phyloP scores from a whole-genome alignment of 2,797 vertebrate species.

The Mastacembelus armatus region DNA sequence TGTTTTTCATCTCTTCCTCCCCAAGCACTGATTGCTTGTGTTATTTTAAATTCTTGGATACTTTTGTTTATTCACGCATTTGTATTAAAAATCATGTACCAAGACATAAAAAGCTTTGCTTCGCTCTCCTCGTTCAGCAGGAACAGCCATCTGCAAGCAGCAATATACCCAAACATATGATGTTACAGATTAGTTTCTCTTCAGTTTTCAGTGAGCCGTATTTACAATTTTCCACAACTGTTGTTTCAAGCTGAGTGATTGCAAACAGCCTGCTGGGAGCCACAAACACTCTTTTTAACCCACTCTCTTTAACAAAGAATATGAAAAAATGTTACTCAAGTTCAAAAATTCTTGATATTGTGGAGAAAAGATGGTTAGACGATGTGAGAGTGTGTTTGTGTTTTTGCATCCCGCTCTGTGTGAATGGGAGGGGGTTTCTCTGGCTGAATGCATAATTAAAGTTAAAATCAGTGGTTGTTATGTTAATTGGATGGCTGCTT shows the following conservation, averaged over 20 bases:
- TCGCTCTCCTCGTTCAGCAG: conserved; percentile 29
- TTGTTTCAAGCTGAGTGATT: conserved; percentile 22
- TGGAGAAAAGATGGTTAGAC: not conserved
- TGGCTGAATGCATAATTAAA: conserved; percentile 36
- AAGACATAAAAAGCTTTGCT: conserved; percentile 39
- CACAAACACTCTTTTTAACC: conserved; percentile 25
- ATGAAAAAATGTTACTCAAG: conserved; percentile 9
- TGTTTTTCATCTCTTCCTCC: conserved; percentile 45
- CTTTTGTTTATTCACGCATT: conserved; percentile 38
- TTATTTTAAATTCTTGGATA: conserved; percentile 19
- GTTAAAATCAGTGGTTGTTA: conserved; percentile 16
- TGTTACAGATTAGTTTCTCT: conserved; percentile 37
- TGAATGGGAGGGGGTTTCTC: not conserved
- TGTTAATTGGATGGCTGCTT: conserved; percentile 36
- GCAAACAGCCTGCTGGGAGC: conserved; percentile 31
- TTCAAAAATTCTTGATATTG: conserved; percentile 26
- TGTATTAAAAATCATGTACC: conserved; percentile 31
- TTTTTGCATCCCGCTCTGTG: conserved; percentile 10
- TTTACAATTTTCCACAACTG: conserved; percentile 29
- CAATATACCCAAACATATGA: conserved; percentile 61
- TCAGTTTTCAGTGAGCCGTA: conserved; percentile 34
- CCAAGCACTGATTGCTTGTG: conserved; percentile 43
- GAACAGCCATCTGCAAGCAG: conserved; percentile 27
- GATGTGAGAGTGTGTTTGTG: not conserved
- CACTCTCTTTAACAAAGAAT: conserved; percentile 15